Evolutionary conservation across 2,113 vertebrate genomes (phyloP), one percentile per base, ranked within the genome.

Genomic region (Aplodontia rufa): DNA sequence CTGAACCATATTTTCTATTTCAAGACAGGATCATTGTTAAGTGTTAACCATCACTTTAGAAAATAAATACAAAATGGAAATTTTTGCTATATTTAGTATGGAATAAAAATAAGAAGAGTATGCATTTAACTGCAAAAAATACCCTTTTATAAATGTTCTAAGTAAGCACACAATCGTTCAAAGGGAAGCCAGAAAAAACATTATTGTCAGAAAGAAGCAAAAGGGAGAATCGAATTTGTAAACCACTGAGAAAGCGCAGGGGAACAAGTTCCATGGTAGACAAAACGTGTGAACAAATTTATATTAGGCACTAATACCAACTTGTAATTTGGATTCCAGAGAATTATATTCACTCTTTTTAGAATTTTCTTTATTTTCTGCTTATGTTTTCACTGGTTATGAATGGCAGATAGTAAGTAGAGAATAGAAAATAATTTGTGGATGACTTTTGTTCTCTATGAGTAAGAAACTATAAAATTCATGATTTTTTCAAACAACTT

Each of bases 381-480:
- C 26, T 94, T 72, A 30, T 47, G 97, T 97, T 97, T 96, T 97
- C 87, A 75, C 96, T 97, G 83, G 90, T 72, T 79, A 96, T 82
- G 71, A 98, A 97, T 97, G 86, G n/a, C 93, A 90, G 96, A 95
- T 88, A 97, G 97, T 97, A 98, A 74, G 51, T 95, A 97, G 64
- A 84, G 90, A 97, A 93, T 72, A 96, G 76, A 97, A 74, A 64
- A 91, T 95, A 96, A 79, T 64, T 83, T 87, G 78, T 87, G 55
- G 74, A 88, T 97, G 96, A 97, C 42, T 91, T 97, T 89, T 92
- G 58, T 10, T 87, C 24, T 90, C 0, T 87, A 51, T 72, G 47
- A 91, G 55, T 78, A 91, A 91, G 47, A 97, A 85, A 85, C 16
- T 30, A 74, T 17, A 90, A 83, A 80, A 79, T 92, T 47, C 1